A percentile compares a stretch with the other conserved stretches of the same genome.
phyloP scores from a whole-genome alignment of 2,888 invertebrate species.

The Cephalotes varians region DNA sequence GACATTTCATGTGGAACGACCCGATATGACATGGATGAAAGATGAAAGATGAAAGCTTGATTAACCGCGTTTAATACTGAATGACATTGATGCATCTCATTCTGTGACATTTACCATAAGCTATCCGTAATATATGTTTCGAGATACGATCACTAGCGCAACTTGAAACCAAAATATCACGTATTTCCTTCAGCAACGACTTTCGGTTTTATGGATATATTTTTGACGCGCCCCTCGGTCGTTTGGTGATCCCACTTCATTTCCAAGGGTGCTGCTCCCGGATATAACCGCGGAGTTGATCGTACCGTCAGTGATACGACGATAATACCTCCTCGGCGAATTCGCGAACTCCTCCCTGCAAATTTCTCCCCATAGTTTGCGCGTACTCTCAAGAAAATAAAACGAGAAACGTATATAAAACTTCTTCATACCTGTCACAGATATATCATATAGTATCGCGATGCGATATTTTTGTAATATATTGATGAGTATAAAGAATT shows the following conservation, averaged over 20 bases:
- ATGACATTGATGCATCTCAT: constrained; percentile 1
- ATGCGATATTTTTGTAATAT: neutral
- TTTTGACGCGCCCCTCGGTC: neutral
- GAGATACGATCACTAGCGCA: neutral
- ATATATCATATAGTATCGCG: too few relatives aligned
- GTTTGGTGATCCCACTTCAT: constrained; percentile 2
- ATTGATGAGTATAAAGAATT: too few relatives aligned
- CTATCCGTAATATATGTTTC: neutral
- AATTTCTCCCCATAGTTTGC: neutral
- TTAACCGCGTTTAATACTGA: constrained; percentile 2
- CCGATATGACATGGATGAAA: neutral
- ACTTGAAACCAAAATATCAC: constrained; percentile 11
- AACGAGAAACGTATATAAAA: neutral
- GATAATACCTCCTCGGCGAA: constrained; percentile 3
- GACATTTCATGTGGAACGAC: neutral
- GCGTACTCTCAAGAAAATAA: neutral
- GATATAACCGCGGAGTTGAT: constrained; percentile 28
- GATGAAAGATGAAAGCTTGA: constrained; percentile 3
- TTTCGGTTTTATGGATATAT: constrained; percentile 19
- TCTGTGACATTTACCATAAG: neutral
- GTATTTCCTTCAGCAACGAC: neutral
- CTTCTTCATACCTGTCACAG: neutral
- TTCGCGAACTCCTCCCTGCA: neutral
- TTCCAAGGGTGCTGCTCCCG: constrained; percentile 24
- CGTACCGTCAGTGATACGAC: neutral